Base-by-base conservation (phyloP, 2,113 vertebrate species). In the Brachypodius melanocephalos region DNA sequence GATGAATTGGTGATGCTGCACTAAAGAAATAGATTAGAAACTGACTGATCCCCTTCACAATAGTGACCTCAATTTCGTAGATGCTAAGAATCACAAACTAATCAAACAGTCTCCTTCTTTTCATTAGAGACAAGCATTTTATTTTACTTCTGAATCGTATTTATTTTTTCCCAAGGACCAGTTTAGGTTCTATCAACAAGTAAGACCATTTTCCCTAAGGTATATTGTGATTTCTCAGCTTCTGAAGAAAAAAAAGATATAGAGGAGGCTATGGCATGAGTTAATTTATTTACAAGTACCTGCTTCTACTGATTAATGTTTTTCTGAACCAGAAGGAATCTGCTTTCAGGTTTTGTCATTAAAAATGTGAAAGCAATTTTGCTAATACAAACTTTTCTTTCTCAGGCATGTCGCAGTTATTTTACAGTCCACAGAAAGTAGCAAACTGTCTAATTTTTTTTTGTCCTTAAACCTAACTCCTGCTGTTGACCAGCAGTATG, bases 211-310 rank as follows among this genome's bases (percentile, higher is more conserved):
- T 96, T 93, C 90, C 57, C 71, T 76, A 15, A 83, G 55, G 65
- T 89, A 86, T 82, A 25, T 73, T 91, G 76, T 96, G 91, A 93
- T 97, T 95, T 84, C 92, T 95, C 80, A 90, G 80, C 69, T 92
- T 91, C 38, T 83, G 73, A 93, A 96, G 48, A 71, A 36, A 89
- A 96, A 89, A 88, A 80, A 92, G 72, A 57, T 88, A 48, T 55
- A 78, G 69, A 95, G 55, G 24, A 94, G 71, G 51, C 90, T 92
- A 58, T 51, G 54, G 40, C 81, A 93, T 91, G 66, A 86, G 91
- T 96, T 97, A 97, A 97, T 96, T 98, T 97, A 96, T 95, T 97
- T 97, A 91, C 86, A 48, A 90, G 90, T 93, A 90, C 91, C 85
- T 94, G 94, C 67, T 96, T 93, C 83, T 91, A 89, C 82, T 96